Evolutionary conservation across 2,797 vertebrate genomes (phyloP), one percentile per base, ranked within the genome.

Genomic region (Gallirallus australis): DNA sequence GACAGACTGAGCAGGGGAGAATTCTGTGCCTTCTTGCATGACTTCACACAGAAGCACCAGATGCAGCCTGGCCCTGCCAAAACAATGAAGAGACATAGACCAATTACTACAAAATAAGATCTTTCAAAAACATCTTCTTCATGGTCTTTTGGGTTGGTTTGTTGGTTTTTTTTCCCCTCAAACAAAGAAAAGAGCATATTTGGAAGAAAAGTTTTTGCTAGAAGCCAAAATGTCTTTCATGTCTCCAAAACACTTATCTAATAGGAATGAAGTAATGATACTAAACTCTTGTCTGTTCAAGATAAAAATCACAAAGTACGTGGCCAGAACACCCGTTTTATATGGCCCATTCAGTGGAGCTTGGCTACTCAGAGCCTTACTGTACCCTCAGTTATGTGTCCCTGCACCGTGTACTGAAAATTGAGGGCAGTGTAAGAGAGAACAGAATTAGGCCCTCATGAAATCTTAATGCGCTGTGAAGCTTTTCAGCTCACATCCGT

Each of bases 401-500:
- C 0, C 60, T 60, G 39, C 2, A 1, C 79, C 33, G 47, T 4
- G 8, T 12, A 7, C 61, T 89, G 70, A 92, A 78, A 61, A 94
- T 87, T 86, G 76, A 94, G 37, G 30, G 80, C 70, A 91, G 52
- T 21, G 35, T 90, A 84, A 69, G 20, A 77, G 31, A 95, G 86
- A 91, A 89, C 80, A 95, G 96, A 94, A 92, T 94, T 59, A 91
- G 93, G 61, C 82, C 88, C 89, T 96, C 82, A 95, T 96, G 86
- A 92, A 96, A 93, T 96, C 87, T 94, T 97, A 93, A 95, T 79
- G 83, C 77, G 54, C 57, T 73, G 47, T 88, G 87, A 96, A 96
- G 87, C 91, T 93, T 96, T 96, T 84, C 87, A 94, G 85, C 80
- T 90, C 39, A 48, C 85, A 83, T 70, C 47, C 37, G 60, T 91